Conservation (phyloP, 2,888 invertebrate genomes). For the Nymphalis polychloros region DNA sequence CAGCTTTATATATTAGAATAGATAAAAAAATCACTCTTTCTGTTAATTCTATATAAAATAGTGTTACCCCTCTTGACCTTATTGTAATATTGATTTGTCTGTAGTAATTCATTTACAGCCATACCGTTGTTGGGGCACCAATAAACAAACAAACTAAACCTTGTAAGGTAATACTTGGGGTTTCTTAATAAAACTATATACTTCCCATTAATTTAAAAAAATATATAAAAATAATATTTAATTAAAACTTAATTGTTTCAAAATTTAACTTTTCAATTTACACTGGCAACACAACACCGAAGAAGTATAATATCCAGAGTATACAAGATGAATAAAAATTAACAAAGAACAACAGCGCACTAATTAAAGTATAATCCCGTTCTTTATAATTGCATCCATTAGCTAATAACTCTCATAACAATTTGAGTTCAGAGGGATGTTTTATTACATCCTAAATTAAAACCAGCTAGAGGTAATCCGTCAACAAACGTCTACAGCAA, state of each 20-base stretch:
- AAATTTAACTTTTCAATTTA: not conserved
- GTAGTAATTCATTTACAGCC: too few species aligned
- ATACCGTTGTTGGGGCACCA: too few species aligned
- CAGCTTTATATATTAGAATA: too few species aligned
- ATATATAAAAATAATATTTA: not conserved
- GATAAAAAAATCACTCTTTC: too few species aligned
- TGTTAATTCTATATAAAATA: too few species aligned
- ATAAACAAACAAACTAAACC: too few species aligned
- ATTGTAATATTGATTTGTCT: too few species aligned
- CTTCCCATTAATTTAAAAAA: too few species aligned
- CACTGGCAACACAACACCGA: constrained; percentile 21
- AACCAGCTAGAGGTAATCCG: constrained; percentile 67
- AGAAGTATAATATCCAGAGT: constrained; percentile 9
- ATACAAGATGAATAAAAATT: constrained; percentile 38
- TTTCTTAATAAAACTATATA: too few species aligned
- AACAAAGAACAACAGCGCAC: constrained; percentile 56
- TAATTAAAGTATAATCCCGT: constrained; percentile 73
- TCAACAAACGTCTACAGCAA: constrained; percentile 51
- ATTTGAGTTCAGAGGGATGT: constrained; percentile 64
- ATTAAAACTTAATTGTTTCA: not conserved
- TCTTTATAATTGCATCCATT: constrained; percentile 71
- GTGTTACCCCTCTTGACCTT: too few species aligned
- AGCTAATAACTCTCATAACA: constrained; percentile 70
- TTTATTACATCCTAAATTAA: constrained; percentile 68
- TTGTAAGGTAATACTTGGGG: too few species aligned